phyloP scores from a whole-genome alignment of 1,140 invertebrate genomes.

The Alviniconcha marisindica region DNA sequence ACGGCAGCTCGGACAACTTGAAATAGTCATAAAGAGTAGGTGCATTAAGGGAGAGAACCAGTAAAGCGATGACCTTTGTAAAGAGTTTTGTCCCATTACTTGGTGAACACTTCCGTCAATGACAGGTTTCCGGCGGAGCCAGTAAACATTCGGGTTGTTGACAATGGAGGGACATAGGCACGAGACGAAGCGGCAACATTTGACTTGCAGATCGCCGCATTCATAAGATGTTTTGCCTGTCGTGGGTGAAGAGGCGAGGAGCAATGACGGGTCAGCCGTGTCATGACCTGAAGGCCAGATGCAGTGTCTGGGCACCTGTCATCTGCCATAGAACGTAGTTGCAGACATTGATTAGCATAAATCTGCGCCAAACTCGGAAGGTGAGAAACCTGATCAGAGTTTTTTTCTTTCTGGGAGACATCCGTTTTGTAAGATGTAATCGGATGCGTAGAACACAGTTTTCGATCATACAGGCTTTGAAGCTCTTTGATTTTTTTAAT shows the following conservation, averaged over 20 bases:
- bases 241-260: too few species aligned
- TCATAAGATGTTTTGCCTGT: background rate
- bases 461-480: too few species aligned
- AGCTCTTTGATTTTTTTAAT: too few species aligned
- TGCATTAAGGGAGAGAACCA: constrained; percentile 1
- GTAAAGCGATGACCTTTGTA: background rate
- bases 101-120: background rate
- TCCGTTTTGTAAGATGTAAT: too few species aligned
- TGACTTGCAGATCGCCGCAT: background rate
- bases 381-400: constrained; percentile 17
- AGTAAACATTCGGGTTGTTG: constrained; percentile 22
- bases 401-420: too few species aligned
- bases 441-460: too few species aligned
- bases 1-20: too few species aligned
- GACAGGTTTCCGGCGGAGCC: constrained; percentile 1
- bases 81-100: constrained; percentile 17
- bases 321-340: constrained; percentile 28
- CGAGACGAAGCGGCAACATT: background rate
- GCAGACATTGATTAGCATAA: constrained; percentile 42
- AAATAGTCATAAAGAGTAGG: too few species aligned
- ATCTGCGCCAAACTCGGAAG: constrained; percentile 30
- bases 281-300: background rate
- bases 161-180: background rate
- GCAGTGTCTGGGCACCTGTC: constrained; percentile 33
- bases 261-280: background rate